Evolutionary conservation across 1,140 invertebrate species (phyloP).

Genomic region (Diorhabda carinulata): DNA sequence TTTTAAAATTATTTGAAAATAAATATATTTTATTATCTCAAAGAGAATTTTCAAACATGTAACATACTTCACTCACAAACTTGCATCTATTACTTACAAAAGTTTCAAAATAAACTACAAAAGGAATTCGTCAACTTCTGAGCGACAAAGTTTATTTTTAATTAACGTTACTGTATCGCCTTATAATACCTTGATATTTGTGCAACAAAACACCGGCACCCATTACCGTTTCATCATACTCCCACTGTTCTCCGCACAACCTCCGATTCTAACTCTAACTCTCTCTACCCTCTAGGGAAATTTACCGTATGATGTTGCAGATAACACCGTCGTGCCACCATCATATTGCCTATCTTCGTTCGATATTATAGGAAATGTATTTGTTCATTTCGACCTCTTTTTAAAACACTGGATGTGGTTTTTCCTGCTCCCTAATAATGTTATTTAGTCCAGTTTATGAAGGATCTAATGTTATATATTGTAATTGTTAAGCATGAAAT

Average conservation of each 20-base stretch:
- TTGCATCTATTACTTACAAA: no score
- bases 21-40: no score
- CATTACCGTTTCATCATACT: slow-evolving; percentile 35
- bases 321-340: slow-evolving; percentile 26
- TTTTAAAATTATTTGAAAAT: no score
- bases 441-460: no score
- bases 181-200: slow-evolving; percentile 5
- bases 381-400: slow-evolving; percentile 29
- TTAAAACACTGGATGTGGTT: background rate
- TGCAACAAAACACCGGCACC: slow-evolving; percentile 11
- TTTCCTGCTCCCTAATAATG: background rate
- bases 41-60: no score
- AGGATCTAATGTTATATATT: no score
- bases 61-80: no score
- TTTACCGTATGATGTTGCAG: slow-evolving; percentile 39
- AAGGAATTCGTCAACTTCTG: no score
- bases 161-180: slow-evolving; percentile 1
- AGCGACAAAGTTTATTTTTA: background rate
- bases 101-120: no score
- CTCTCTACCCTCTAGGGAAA: slow-evolving; percentile 37
- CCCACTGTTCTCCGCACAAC: slow-evolving; percentile 19
- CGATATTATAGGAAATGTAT: slow-evolving; percentile 36
- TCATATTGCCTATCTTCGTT: slow-evolving; percentile 19
- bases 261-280: background rate
- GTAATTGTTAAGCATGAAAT: no score